Conservation (phyloP, 2,113 vertebrate genomes). For the Varanus salvator region DNA sequence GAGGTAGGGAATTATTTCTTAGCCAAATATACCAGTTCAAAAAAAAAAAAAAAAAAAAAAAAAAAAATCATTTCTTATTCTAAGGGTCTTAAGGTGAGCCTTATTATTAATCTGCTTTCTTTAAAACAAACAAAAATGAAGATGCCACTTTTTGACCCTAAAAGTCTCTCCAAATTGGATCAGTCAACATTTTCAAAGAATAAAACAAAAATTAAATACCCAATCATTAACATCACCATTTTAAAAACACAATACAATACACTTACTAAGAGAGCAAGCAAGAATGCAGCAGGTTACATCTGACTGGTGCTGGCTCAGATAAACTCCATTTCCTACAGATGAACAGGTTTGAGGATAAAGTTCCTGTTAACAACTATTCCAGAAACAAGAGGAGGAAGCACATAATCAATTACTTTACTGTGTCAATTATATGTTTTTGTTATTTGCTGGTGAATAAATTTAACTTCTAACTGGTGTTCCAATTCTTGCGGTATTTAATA, state of each 20-base stretch:
- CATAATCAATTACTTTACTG: not conserved
- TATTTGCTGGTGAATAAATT: not conserved
- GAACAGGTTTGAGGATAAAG: not conserved
- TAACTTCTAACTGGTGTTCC: not conserved
- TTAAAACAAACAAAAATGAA: no score
- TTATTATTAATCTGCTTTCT: not conserved
- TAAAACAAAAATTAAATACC: not conserved
- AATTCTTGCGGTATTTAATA: not conserved
- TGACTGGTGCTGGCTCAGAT: not conserved
- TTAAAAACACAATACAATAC: not conserved
- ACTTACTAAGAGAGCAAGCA: not conserved
- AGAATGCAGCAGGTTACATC: not conserved
- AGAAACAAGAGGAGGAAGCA: not conserved
- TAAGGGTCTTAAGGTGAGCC: not conserved
- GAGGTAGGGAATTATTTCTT: not conserved
- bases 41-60: not conserved
- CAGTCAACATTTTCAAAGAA: not conserved
- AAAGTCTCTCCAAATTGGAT: no score
- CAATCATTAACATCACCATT: not conserved
- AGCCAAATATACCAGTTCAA: not conserved
- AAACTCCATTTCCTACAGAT: not conserved
- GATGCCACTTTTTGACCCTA: no score
- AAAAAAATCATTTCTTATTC: not conserved
- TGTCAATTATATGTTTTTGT: not conserved
- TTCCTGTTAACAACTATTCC: slow-evolving; percentile 1